Percentiles rank a stretch among this genome's conserved stretches.
Conservation (phyloP, 1,140 invertebrate genomes). For the Pinna nobilis region DNA sequence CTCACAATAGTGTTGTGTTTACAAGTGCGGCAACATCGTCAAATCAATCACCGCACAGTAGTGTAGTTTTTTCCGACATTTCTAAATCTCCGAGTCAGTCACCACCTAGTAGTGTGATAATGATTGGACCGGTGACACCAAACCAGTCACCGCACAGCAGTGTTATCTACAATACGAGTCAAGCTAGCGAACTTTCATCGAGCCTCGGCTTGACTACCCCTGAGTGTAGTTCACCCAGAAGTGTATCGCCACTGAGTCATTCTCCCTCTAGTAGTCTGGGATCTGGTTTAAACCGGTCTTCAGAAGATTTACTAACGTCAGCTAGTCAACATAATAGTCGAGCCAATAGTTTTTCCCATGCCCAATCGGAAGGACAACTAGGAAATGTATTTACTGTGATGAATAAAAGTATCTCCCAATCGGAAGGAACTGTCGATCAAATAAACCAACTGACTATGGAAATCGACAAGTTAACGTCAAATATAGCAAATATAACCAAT, state of each 20-base stretch:
- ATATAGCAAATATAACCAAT: slow-evolving; percentile 60
- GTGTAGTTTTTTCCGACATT: slow-evolving; percentile 15
- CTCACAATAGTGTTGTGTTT: slow-evolving; percentile 24
- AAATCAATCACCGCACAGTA: slow-evolving; percentile 44
- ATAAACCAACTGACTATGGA: slow-evolving; percentile 68
- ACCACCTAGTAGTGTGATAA: slow-evolving; percentile 42
- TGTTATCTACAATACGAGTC: slow-evolving; percentile 26
- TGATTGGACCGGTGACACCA: slow-evolving; percentile 24
- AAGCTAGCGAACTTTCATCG: slow-evolving; percentile 19
- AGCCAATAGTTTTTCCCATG: slow-evolving; percentile 43
- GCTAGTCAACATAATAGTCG: slow-evolving; percentile 9
- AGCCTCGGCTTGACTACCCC: slow-evolving; percentile 19
- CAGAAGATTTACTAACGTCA: slow-evolving; percentile 50
- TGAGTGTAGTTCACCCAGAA: slow-evolving; percentile 25
- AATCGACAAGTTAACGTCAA: slow-evolving; percentile 67
- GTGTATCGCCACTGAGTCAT: slow-evolving; percentile 44
- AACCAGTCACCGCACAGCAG: slow-evolving; percentile 32
- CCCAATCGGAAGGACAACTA: slow-evolving; percentile 50
- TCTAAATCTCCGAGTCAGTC: slow-evolving; percentile 31
- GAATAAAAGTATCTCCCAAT: slow-evolving; percentile 42
- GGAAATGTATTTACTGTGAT: slow-evolving; percentile 25
- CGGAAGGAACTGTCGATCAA: slow-evolving; percentile 59
- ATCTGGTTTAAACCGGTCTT: slow-evolving; percentile 61
- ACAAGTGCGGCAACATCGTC: slow-evolving; percentile 21
- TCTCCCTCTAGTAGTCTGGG: slow-evolving; percentile 60